These are phyloP conservation scores for Saturnia japonica DNA, from an alignment of 2,888 invertebrate genomes.

Conservation along the genomic window DNA sequence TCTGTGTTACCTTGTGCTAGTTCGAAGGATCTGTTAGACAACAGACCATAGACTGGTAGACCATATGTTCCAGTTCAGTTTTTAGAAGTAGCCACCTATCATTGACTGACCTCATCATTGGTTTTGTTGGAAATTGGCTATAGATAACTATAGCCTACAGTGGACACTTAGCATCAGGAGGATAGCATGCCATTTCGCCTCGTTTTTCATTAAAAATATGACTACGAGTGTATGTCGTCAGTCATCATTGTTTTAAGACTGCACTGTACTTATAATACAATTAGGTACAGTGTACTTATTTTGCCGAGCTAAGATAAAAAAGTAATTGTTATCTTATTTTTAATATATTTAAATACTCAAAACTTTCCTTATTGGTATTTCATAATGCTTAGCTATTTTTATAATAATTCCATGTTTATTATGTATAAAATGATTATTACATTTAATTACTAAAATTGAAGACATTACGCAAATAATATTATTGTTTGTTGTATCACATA, in stretches of 20 bases:
- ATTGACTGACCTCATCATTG: not conserved
- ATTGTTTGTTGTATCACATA: not conserved
- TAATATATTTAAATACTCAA: constrained; percentile 52
- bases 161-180: not conserved
- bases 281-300: not conserved
- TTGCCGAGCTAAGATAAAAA: not conserved
- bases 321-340: constrained; percentile 6
- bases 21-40: not conserved
- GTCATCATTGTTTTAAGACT: not conserved
- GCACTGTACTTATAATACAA: not conserved
- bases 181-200: too few species aligned
- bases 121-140: not conserved
- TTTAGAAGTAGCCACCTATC: not conserved
- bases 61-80: not conserved
- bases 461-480: not conserved
- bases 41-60: not conserved
- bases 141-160: not conserved
- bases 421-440: not conserved
- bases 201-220: not conserved
- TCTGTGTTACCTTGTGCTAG: not conserved
- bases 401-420: not conserved
- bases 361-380: constrained; percentile 3
- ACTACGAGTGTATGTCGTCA: not conserved
- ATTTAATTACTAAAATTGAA: constrained; percentile 6
- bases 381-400: not conserved